Evolutionary conservation across 2,888 invertebrate genomes (phyloP).

Genomic region (Andrena bucephala): DNA sequence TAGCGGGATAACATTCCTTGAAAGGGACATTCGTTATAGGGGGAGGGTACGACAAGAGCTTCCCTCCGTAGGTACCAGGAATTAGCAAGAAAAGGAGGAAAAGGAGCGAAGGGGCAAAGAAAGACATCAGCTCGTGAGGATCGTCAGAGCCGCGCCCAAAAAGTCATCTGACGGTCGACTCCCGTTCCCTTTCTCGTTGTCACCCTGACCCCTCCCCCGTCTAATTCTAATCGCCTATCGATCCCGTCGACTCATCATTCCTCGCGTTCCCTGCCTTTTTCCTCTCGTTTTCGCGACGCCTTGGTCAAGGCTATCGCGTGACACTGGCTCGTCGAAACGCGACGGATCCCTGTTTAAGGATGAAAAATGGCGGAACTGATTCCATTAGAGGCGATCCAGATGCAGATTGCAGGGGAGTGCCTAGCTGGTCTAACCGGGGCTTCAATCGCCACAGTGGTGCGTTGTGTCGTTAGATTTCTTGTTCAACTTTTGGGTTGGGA

Average conservation of each 20-base stretch:
- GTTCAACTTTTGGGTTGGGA: neutral
- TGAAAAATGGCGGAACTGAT: slow-evolving; percentile 28
- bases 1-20: slow-evolving; percentile 15
- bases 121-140: slow-evolving; percentile 39
- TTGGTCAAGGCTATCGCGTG: slow-evolving; percentile 47
- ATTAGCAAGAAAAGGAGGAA: slow-evolving; percentile 16
- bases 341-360: slow-evolving; percentile 16
- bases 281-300: slow-evolving; percentile 1
- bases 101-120: neutral
- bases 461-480: neutral
- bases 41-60: neutral
- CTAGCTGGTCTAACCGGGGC: neutral
- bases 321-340: slow-evolving; percentile 29
- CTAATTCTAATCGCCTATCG: slow-evolving; percentile 66
- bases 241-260: slow-evolving; percentile 49
- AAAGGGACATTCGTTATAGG: slow-evolving; percentile 21
- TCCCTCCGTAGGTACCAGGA: neutral
- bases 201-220: neutral
- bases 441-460: neutral
- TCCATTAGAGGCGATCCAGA: slow-evolving; percentile 24
- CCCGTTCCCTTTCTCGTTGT: slow-evolving; percentile 8
- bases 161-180: slow-evolving; percentile 31
- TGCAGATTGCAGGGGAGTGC: neutral
- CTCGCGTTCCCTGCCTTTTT: neutral
- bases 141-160: slow-evolving; percentile 57